Conservation (phyloP, 2,888 invertebrate species). For the Tromatobia lineatoria region DNA sequence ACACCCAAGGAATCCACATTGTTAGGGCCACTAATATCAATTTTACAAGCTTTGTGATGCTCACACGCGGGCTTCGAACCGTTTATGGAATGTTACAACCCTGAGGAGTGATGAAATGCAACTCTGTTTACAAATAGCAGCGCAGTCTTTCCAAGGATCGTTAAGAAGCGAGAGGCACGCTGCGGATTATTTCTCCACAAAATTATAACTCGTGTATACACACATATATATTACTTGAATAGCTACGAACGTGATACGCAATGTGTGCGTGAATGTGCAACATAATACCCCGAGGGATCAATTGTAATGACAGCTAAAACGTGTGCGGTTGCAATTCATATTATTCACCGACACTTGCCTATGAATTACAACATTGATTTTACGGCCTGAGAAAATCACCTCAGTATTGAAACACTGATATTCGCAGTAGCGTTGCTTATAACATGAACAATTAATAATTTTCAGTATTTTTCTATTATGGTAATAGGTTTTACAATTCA, state of each 20-base stretch:
- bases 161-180: slow-evolving; percentile 13
- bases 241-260: slow-evolving; percentile 9
- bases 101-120: slow-evolving; percentile 36
- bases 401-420: background rate
- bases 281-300: slow-evolving; percentile 27
- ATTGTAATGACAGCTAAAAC: slow-evolving; percentile 37
- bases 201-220: slow-evolving; percentile 25
- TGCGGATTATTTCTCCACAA: slow-evolving; percentile 51
- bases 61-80: background rate
- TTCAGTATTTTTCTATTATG: slow-evolving; percentile 20
- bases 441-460: slow-evolving; percentile 22
- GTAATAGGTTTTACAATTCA: slow-evolving; percentile 5
- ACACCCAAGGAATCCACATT: background rate
- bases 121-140: slow-evolving; percentile 30
- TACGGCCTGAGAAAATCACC: slow-evolving; percentile 24
- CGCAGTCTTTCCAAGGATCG: slow-evolving; percentile 33
- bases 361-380: slow-evolving; percentile 48
- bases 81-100: slow-evolving; percentile 35
- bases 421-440: background rate
- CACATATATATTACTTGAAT: background rate
- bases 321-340: slow-evolving; percentile 47
- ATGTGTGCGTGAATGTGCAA: slow-evolving; percentile 9
- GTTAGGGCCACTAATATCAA: slow-evolving; percentile 2
- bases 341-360: slow-evolving; percentile 34
- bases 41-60: slow-evolving; percentile 5